Evolutionary conservation across 92 coral and sea anemone genomes (phyloP), one percentile per base, ranked within the genome.

Genomic region (Parazoanthus darwini): DNA sequence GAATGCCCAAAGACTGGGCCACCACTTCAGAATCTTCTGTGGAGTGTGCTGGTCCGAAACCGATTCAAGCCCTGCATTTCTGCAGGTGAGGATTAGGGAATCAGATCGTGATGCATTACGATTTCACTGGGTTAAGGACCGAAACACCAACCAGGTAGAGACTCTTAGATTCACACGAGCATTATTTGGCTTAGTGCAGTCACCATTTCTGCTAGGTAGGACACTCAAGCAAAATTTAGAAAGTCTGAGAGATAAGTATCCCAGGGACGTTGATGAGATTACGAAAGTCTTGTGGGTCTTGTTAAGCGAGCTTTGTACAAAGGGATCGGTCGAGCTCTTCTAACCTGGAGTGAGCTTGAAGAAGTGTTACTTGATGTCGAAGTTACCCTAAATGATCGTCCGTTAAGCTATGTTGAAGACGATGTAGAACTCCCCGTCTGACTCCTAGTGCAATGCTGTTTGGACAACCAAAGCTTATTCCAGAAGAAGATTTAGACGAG

Each of bases 41-140:
- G 91, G 93, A 46, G 50, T 20, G 91, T 92, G 26, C 75, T 92
- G 33, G 86, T 68, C 38, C 79, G 89, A 22, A 85, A 86, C 11
- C 78, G 86, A 23, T n/a, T 90, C 79, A 85, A 79, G 39, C 89
- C 89, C 33, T 42, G 92, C 91, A 33, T 87, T 92, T 85, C 85
- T 92, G 0, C 91, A 92, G 81, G 90, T 92, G 0, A 70, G 85
- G 22, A 89, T 91, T 37, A 82, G 85, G 39, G 82, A 35, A 2
- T 82, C 85, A 56, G 89, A 89, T 18, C 68, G 94, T 26, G 94
- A 92, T 38, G 88, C 37, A 20, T 75, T 90, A 44, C 68, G 92
- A 8, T 86, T 92, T 74, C 90, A 92, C 81, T 92, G 89, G 95
- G 74, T 91, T 33, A 46, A 48, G 84, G 54, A 91, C 85, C 77